Percentiles rank a stretch among this genome's conserved stretches.
Evolutionary conservation across 2,113 vertebrate species (phyloP).

Genomic region (Beaufortia kweichowensis): DNA sequence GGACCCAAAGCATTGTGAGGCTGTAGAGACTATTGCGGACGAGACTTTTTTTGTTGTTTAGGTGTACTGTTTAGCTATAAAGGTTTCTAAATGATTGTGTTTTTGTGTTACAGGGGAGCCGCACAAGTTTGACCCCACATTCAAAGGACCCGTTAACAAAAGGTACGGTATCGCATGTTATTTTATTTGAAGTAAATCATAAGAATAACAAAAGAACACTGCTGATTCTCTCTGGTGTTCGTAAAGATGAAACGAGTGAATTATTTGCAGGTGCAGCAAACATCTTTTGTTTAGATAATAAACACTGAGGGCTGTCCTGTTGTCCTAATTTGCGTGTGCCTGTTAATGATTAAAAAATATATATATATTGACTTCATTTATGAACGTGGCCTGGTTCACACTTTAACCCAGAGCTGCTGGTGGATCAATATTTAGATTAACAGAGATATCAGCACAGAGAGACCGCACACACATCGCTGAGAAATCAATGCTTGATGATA

Average conservation of each 20-base stretch:
- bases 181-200: too few species aligned
- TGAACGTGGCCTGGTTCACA: constrained; percentile 30
- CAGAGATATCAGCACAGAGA: constrained; percentile 54
- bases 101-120: constrained; percentile 84
- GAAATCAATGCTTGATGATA: constrained; percentile 66
- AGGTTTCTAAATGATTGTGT: constrained; percentile 8
- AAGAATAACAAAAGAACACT: too few species aligned
- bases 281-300: neutral
- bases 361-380: constrained; percentile 31
- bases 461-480: constrained; percentile 48
- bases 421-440: constrained; percentile 63
- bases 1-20: neutral
- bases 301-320: neutral
- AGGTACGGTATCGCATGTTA: constrained; percentile 75
- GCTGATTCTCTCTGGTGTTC: too few species aligned
- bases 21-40: neutral
- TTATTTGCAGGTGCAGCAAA: neutral
- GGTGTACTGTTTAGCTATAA: neutral
- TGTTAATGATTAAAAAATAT: constrained; percentile 21
- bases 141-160: constrained; percentile 87
- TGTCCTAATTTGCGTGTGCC: constrained; percentile 13
- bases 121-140: constrained; percentile 86
- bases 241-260: too few species aligned
- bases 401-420: constrained; percentile 28
- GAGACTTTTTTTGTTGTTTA: neutral